Evolutionary conservation across 1,140 invertebrate genomes (phyloP).

Genomic region (Eufriesea mexicana): DNA sequence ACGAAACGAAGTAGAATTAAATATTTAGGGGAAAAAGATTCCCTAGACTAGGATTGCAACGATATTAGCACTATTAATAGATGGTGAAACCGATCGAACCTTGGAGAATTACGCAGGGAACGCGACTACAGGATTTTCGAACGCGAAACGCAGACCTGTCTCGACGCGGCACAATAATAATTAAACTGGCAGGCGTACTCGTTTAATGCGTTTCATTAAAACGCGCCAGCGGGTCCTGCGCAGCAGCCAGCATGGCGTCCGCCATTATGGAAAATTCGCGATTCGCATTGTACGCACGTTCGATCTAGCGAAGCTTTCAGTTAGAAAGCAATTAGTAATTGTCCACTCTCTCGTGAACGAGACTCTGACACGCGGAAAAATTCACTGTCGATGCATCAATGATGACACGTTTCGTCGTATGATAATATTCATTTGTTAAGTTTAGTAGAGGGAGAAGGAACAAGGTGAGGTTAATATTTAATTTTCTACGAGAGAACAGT

Average conservation of each 20-base stretch:
- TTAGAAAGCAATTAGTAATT: not conserved
- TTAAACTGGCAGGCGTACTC: conserved; percentile 6
- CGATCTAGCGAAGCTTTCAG: not conserved
- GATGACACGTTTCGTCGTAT: not conserved
- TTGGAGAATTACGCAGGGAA: not conserved
- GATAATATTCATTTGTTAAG: not conserved
- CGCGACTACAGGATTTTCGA: not conserved
- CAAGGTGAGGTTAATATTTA: too few species aligned
- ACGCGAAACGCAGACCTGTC: not conserved
- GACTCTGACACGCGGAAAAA: not conserved
- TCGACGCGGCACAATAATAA: not conserved
- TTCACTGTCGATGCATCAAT: not conserved
- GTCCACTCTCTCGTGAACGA: not conserved
- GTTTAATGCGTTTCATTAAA: conserved; percentile 12
- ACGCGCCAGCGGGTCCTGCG: not conserved
- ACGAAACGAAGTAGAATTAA: too few species aligned
- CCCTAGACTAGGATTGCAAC: too few species aligned
- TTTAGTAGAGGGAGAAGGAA: too few species aligned
- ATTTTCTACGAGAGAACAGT: too few species aligned
- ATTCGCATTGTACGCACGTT: not conserved
- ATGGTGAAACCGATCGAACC: too few species aligned
- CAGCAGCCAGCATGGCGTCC: not conserved
- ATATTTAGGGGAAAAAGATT: too few species aligned
- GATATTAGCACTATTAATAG: too few species aligned
- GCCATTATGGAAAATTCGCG: not conserved